Evolutionary conservation across 2,888 invertebrate genomes (phyloP).

Genomic region (Apomyelois bistriatella): DNA sequence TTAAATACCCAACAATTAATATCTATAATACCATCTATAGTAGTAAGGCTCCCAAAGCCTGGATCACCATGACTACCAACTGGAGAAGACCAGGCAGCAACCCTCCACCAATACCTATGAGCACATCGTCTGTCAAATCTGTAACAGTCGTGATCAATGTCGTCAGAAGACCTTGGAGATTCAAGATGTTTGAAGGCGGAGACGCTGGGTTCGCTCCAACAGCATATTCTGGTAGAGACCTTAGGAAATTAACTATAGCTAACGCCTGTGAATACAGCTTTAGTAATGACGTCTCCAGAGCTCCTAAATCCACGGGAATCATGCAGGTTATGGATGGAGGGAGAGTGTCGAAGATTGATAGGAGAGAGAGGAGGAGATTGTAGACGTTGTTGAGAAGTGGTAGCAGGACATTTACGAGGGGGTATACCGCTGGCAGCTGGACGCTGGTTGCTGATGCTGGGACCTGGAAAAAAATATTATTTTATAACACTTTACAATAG

Average conservation of each 20-base stretch:
- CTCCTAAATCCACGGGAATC: conserved; percentile 65
- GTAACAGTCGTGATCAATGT: conserved; percentile 47
- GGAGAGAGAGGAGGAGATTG: conserved; percentile 64
- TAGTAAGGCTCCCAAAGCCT: conserved; percentile 49
- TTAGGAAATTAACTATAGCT: conserved; percentile 67
- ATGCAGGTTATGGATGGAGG: conserved; percentile 61
- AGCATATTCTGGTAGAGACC: conserved; percentile 61
- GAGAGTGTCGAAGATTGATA: conserved; percentile 69
- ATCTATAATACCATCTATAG: conserved; percentile 28
- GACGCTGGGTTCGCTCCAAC: conserved; percentile 58
- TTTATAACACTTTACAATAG: too few relatives aligned
- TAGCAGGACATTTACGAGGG: conserved; percentile 64
- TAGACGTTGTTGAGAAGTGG: conserved; percentile 72
- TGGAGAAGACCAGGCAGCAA: conserved; percentile 60
- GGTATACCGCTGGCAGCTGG: conserved; percentile 69
- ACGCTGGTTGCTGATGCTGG: conserved; percentile 53
- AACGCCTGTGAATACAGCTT: conserved; percentile 68
- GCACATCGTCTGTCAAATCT: conserved; percentile 56
- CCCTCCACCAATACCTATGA: conserved; percentile 58
- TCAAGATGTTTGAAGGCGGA: conserved; percentile 42
- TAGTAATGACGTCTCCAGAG: conserved; percentile 62
- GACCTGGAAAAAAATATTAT: conserved; percentile 37
- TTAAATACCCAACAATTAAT: conserved; percentile 11
- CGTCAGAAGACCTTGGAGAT: conserved; percentile 53
- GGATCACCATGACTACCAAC: conserved; percentile 56